These are phyloP conservation scores for Petroica traversi DNA, from an alignment of 2,113 vertebrate genomes.

Conservation along the genomic window DNA sequence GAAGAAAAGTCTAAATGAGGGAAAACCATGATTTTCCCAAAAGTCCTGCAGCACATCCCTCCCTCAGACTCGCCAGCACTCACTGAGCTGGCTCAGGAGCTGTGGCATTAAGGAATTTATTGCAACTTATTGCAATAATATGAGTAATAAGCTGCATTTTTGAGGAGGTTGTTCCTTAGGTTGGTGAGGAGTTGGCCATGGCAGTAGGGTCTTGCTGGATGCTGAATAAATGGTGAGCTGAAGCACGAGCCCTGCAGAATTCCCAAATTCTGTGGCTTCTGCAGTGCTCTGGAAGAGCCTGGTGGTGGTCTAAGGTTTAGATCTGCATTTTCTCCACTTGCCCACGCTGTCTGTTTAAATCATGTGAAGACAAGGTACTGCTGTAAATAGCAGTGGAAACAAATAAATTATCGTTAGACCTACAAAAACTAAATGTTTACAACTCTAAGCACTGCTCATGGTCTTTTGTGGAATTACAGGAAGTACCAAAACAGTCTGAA, in stretches of 20 bases:
- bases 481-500: fast-evolving
- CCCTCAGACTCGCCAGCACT: not conserved
- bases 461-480: not conserved
- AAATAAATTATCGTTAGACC: not conserved
- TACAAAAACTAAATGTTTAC: not conserved
- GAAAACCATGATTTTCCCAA: not conserved
- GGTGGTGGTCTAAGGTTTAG: not conserved
- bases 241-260: not conserved
- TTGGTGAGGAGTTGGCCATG: fast-evolving
- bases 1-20: not conserved
- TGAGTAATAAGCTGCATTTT: not conserved
- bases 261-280: not conserved
- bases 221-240: not conserved
- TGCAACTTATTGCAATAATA: too few species aligned
- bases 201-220: not conserved
- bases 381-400: not conserved
- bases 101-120: not conserved
- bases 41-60: not conserved
- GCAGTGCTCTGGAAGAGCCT: not conserved
- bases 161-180: not conserved
- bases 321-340: not conserved
- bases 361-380: not conserved
- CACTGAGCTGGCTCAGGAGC: not conserved
- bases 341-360: not conserved
- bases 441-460: fast-evolving